Evolutionary conservation across 1,140 invertebrate species (phyloP).

Genomic region (Procambarus virginalis): DNA sequence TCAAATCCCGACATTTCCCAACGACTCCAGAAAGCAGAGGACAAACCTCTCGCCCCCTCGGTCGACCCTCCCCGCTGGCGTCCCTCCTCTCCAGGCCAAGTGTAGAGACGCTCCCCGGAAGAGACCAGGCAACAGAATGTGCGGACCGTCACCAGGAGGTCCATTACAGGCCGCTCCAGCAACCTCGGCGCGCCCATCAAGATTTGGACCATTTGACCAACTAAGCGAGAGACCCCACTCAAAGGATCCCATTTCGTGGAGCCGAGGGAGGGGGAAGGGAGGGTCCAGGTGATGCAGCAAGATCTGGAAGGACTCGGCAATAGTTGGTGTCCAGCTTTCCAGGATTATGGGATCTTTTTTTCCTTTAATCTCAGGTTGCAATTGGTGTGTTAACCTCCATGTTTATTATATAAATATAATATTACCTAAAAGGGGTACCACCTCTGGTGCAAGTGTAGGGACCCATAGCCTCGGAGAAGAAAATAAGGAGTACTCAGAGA

Average conservation of each 20-base stretch:
- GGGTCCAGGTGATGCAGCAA: neutral
- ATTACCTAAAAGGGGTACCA: too few relatives aligned
- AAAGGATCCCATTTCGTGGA: slow-evolving; percentile 13
- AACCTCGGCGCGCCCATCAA: neutral
- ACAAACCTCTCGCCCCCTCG: too few relatives aligned
- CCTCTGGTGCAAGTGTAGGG: too few relatives aligned
- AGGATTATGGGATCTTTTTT: neutral
- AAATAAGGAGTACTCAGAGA: too few relatives aligned
- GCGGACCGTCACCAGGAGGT: neutral
- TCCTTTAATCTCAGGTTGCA: neutral
- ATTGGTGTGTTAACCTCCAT: too few relatives aligned
- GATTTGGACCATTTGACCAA: slow-evolving; percentile 9
- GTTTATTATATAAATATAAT: too few relatives aligned
- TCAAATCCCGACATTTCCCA: too few relatives aligned
- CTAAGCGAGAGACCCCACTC: slow-evolving; percentile 15
- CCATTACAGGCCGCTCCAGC: neutral
- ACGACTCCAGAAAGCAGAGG: too few relatives aligned
- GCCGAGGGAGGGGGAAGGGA: neutral
- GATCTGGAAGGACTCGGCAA: neutral
- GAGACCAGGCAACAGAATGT: neutral
- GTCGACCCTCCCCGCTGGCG: too few relatives aligned
- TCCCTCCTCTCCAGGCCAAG: too few relatives aligned
- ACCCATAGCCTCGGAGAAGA: too few relatives aligned
- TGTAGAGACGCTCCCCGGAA: too few relatives aligned
- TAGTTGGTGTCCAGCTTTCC: neutral